Conservation (phyloP, 2,113 vertebrate species). For the Cyphomyrus discorhynchus region DNA sequence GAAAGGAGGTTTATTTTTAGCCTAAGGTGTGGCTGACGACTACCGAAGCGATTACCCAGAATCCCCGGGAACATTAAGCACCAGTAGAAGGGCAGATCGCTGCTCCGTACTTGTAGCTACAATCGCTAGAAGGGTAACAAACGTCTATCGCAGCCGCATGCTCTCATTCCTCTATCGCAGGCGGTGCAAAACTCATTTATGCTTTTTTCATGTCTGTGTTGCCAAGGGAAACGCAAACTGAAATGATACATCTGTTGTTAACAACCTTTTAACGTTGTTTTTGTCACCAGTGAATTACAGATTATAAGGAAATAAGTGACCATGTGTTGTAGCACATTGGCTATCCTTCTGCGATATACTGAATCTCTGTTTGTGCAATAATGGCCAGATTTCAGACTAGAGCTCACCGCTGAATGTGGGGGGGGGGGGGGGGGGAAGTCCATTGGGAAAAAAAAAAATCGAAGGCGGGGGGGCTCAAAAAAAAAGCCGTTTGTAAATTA, state of each 20-base stretch:
- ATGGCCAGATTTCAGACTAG: background rate
- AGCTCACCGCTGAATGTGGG: background rate
- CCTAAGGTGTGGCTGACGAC: background rate
- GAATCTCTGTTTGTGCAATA: background rate
- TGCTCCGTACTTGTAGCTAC: background rate
- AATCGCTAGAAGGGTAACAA: background rate
- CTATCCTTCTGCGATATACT: background rate
- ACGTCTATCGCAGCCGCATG: background rate
- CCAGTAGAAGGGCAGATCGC: background rate
- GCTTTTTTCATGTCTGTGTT: background rate
- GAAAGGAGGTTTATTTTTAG: background rate
- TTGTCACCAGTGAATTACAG: background rate
- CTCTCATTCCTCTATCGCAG: background rate
- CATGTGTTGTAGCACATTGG: background rate
- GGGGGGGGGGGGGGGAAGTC: background rate
- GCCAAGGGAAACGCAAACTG: conserved; percentile 3
- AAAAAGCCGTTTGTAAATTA: too few relatives aligned
- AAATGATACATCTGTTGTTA: background rate
- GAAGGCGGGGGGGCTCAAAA: too few relatives aligned
- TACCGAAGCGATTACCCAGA: background rate
- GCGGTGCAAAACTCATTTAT: too few relatives aligned
- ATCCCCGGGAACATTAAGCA: background rate
- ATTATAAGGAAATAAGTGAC: conserved; percentile 1
- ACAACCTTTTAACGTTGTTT: background rate
- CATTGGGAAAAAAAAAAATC: background rate